Base-by-base conservation (phyloP, 2,888 invertebrate genomes). In the Spilarctia lutea region DNA sequence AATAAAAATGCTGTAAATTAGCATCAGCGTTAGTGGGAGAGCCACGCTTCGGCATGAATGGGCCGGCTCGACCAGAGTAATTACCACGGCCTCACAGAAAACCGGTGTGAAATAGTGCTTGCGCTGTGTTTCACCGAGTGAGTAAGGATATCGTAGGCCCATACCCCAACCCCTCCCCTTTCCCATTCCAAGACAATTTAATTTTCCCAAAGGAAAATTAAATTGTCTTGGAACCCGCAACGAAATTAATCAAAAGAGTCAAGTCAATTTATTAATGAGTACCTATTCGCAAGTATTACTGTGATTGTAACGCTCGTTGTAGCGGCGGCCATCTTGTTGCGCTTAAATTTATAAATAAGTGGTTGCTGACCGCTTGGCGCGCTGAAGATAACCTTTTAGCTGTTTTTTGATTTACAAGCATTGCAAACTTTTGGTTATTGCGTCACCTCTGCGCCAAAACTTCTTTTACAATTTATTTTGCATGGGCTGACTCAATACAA, bases 321-420 rank as follows among this genome's bases (percentile, higher is more conserved):
- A 56, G 52, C 56, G 69, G 69, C 56, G 0, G 69, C 52, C 69
- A 69, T 69, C 56, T 69, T 69, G 69, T 56, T 69, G n/a, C 45
- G 67, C 45, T 45, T 33, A n/a, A 35, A 35, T 56, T 69, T 56
- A 56, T 69, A 69, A 56, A n/a, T 35, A 35, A 69, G 56, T 56
- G 69, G 52, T 69, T 69, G n/a, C 39, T 6, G 69, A 39, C 35
- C 56, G 35, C n/a, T 33, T 56, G 33, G 24, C n/a, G 52, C 52
- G 33, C 33, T n/a, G 35, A 56, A 56, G 69, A 33, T 52, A 52
- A 24, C 52, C 18, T 68, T 69, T 56, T 52, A n/a, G 33, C 52
- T 52, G 52, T 56, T 68, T 48, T 52, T 69, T 35, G 60, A 13
- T 27, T 60, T 35, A n/a, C 16, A 69, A 56, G 42, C 27, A 42